phyloP scores from a whole-genome alignment of 2,113 vertebrate genomes.

The Andinoacara biseriatus region DNA sequence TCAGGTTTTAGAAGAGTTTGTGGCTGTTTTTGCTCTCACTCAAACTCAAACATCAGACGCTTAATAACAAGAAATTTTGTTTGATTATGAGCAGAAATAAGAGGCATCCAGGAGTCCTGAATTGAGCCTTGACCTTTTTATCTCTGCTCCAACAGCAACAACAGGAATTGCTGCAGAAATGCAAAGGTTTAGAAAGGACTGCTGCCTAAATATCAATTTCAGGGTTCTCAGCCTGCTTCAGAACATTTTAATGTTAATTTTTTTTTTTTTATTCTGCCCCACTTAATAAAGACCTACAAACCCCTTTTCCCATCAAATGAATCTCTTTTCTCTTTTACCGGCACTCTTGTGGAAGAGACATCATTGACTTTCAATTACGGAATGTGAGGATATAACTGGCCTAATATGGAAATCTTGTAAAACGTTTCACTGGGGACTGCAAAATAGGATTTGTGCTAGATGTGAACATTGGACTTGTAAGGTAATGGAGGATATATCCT shows the following conservation, averaged over 20 bases:
- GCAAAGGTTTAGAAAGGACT: not conserved
- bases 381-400: slow-evolving; percentile 41
- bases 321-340: slow-evolving; percentile 20
- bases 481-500: slow-evolving; percentile 63
- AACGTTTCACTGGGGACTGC: slow-evolving; percentile 36
- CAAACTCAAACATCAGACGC: not conserved
- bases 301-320: slow-evolving; percentile 18
- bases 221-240: not conserved
- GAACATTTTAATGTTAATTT: not conserved
- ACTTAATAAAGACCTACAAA: slow-evolving; percentile 44
- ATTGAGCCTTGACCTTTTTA: not conserved
- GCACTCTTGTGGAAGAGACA: slow-evolving; percentile 17
- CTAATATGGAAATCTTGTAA: slow-evolving; percentile 62
- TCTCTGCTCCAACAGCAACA: not conserved
- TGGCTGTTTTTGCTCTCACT: not conserved
- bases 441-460: slow-evolving; percentile 46
- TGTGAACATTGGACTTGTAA: slow-evolving; percentile 30
- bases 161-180: not conserved
- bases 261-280: not conserved
- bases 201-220: not conserved
- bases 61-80: not conserved
- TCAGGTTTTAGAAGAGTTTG: slow-evolving; percentile 18
- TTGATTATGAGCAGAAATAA: not conserved
- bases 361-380: slow-evolving; percentile 53
- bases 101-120: not conserved